These are phyloP conservation scores for Pterophyllum scalare DNA, from an alignment of 2,113 vertebrate genomes.

Conservation along the genomic window DNA sequence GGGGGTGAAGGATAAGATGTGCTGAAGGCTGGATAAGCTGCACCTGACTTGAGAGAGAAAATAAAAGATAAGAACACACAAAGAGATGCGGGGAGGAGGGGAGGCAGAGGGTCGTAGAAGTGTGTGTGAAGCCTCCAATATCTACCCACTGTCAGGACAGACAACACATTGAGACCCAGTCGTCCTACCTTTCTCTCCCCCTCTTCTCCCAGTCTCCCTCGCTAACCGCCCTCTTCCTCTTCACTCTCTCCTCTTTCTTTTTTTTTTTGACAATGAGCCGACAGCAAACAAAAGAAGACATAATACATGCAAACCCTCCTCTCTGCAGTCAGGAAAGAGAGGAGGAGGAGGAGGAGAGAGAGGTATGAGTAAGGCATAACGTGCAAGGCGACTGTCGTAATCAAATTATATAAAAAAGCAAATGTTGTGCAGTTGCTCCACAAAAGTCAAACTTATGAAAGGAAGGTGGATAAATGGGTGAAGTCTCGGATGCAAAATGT, in stretches of 20 bases:
- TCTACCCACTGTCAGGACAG: constrained; percentile 30
- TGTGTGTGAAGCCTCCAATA: constrained; percentile 30
- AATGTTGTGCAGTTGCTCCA: neutral
- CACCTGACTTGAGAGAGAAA: constrained; percentile 65
- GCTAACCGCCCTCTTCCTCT: neutral
- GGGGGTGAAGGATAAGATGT: constrained; percentile 40
- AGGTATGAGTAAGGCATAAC: constrained; percentile 48
- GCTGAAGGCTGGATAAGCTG: constrained; percentile 61
- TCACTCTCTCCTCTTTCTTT: neutral
- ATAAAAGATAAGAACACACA: constrained; percentile 56
- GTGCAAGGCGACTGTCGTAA: constrained; percentile 14
- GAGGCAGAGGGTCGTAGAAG: constrained; percentile 1
- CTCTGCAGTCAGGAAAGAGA: constrained; percentile 48
- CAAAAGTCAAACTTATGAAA: constrained; percentile 9
- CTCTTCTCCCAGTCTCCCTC: neutral
- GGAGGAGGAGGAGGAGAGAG: constrained; percentile 57
- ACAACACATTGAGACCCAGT: constrained; percentile 25
- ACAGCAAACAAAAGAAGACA: constrained; percentile 67
- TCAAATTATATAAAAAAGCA: constrained; percentile 38
- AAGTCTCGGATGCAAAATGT: neutral
- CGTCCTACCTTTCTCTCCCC: constrained; percentile 4
- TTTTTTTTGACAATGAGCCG: constrained; percentile 47
- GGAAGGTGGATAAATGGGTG: neutral
- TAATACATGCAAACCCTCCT: constrained; percentile 68
- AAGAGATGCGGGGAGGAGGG: constrained; percentile 19